phyloP scores from a whole-genome alignment of 1,140 invertebrate genomes.

The Zaprionus ornatus region DNA sequence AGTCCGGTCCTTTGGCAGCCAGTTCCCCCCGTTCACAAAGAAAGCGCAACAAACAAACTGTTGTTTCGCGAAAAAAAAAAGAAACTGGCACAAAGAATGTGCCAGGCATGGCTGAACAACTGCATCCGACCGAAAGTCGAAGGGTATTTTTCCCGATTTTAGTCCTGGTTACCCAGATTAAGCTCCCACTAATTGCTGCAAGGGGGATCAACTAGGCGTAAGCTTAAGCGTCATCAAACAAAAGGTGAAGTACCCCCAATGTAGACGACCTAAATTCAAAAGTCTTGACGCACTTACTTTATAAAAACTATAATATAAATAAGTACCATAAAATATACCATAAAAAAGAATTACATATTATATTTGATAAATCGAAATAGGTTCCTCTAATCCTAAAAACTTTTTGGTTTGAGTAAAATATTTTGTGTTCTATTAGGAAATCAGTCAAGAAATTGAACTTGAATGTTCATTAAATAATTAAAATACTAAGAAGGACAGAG shows the following conservation, averaged over 20 bases:
- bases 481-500: no score
- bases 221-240: background rate
- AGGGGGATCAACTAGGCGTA: background rate
- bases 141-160: constrained; percentile 6
- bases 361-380: no score
- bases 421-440: no score
- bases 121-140: constrained; percentile 2
- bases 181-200: background rate
- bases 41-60: constrained; percentile 70
- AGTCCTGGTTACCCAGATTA: background rate
- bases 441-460: no score
- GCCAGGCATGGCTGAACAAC: constrained; percentile 12
- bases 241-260: background rate
- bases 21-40: constrained; percentile 30
- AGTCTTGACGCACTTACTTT: background rate
- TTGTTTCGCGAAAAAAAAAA: constrained; percentile 52
- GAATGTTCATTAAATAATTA: no score
- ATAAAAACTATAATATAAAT: background rate
- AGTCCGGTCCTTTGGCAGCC: constrained; percentile 9
- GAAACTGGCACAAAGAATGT: constrained; percentile 50
- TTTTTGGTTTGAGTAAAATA: no score
- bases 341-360: no score
- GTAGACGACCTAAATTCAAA: background rate
- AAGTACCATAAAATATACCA: background rate
- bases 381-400: no score